A percentile compares a stretch with the other conserved stretches of the same genome.
Evolutionary conservation across 2,888 invertebrate genomes (phyloP).

Genomic region (Leptinotarsa juncta): DNA sequence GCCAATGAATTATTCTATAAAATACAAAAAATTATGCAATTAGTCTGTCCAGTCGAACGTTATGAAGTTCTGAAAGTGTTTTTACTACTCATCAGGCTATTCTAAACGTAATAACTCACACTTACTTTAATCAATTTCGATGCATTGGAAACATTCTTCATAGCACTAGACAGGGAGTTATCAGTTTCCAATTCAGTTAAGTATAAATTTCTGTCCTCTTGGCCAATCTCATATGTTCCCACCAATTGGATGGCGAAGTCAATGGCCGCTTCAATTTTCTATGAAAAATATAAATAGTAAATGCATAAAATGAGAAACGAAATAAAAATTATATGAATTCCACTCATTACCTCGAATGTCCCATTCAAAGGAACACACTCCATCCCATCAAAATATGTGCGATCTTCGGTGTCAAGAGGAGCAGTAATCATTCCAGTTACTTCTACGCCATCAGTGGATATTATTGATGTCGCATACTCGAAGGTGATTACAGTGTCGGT

Average conservation of each 20-base stretch:
- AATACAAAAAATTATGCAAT: too few relatives aligned
- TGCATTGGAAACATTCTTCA: conserved; percentile 56
- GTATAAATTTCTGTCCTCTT: conserved; percentile 53
- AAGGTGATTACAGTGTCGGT: conserved; percentile 56
- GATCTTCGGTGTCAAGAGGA: conserved; percentile 50
- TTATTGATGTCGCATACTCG: conserved; percentile 58
- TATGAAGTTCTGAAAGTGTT: too few relatives aligned
- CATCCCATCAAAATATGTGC: conserved; percentile 52
- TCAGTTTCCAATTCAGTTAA: conserved; percentile 60
- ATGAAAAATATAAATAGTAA: conserved; percentile 41
- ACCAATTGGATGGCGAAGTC: conserved; percentile 58
- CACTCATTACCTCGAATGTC: conserved; percentile 47
- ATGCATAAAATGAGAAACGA: background rate
- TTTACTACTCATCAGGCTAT: too few relatives aligned
- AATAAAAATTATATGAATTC: too few relatives aligned
- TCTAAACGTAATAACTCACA: conserved; percentile 7
- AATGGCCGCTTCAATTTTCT: conserved; percentile 60
- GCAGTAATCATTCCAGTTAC: conserved; percentile 56
- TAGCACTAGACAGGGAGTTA: conserved; percentile 52
- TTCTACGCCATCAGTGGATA: conserved; percentile 59
- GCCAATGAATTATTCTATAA: too few relatives aligned
- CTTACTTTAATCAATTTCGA: conserved; percentile 58
- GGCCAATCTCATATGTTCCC: conserved; percentile 57
- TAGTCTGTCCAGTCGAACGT: too few relatives aligned
- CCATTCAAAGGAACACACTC: conserved; percentile 57